phyloP scores from a whole-genome alignment of 2,888 invertebrate species.

The Zygogramma bicolorata region DNA sequence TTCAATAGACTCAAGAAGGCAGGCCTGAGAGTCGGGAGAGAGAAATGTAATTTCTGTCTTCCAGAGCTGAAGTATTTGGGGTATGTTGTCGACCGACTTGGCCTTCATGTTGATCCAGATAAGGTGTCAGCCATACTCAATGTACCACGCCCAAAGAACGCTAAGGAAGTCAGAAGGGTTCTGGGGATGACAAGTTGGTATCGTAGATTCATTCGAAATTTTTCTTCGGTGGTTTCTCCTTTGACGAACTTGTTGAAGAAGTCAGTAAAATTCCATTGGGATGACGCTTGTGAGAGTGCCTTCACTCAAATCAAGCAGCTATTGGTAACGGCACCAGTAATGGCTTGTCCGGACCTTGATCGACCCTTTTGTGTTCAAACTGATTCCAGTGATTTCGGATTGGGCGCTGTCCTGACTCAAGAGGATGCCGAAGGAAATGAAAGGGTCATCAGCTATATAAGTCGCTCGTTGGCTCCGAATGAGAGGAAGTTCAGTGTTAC shows the following conservation, averaged over 20 bases:
- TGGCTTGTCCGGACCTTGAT: conserved; percentile 22
- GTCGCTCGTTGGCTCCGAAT: background rate
- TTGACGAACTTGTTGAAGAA: background rate
- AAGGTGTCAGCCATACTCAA: conserved; percentile 39
- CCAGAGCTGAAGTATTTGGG: conserved; percentile 43
- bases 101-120: conserved; percentile 39
- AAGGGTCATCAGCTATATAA: conserved; percentile 23
- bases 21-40: no score
- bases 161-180: background rate
- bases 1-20: no score
- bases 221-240: background rate
- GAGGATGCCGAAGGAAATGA: conserved; percentile 15
- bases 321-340: conserved; percentile 4
- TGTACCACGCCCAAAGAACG: conserved; percentile 2
- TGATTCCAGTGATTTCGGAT: conserved; percentile 29
- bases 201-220: conserved; percentile 15
- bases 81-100: conserved; percentile 38
- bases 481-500: conserved; percentile 31
- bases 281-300: background rate
- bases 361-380: conserved; percentile 26
- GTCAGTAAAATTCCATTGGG: background rate
- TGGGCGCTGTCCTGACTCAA: conserved; percentile 32
- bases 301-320: background rate
- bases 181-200: conserved; percentile 8
- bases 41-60: conserved; percentile 31